These are phyloP conservation scores for Nannospalax galili DNA, from an alignment of 2,113 vertebrate genomes.

Conservation along the genomic window DNA sequence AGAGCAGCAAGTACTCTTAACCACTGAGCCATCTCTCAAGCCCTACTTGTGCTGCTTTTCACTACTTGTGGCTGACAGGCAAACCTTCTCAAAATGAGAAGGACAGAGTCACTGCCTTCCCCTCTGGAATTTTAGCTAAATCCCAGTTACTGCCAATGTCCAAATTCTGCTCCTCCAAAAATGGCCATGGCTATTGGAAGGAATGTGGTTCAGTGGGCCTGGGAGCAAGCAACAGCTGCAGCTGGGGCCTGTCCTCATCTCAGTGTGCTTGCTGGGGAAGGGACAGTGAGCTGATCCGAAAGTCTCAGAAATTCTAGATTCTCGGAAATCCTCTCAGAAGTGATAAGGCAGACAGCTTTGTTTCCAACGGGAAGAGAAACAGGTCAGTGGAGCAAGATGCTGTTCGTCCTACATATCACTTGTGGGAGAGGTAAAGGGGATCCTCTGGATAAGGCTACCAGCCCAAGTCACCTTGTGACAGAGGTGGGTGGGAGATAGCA, in stretches of 20 bases:
- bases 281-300: neutral
- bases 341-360: neutral
- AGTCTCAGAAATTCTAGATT: neutral
- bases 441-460: neutral
- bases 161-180: slow-evolving; percentile 24
- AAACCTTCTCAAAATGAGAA: neutral
- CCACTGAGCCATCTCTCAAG: neutral
- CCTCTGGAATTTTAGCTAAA: neutral
- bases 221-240: too few relatives aligned
- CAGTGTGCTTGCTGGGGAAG: rapidly evolving
- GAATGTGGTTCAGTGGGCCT: neutral
- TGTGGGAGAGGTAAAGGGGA: neutral
- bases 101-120: neutral
- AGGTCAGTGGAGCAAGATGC: neutral
- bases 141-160: neutral
- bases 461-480: neutral
- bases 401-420: neutral
- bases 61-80: neutral
- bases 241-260: rapidly evolving
- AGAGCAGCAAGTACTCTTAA: neutral
- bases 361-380: neutral
- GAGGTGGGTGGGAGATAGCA: rapidly evolving
- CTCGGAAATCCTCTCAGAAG: neutral
- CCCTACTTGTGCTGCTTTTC: neutral
- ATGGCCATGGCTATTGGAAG: neutral